Base-by-base conservation (phyloP, 2,888 invertebrate genomes). In the Ennomos quercinarius region DNA sequence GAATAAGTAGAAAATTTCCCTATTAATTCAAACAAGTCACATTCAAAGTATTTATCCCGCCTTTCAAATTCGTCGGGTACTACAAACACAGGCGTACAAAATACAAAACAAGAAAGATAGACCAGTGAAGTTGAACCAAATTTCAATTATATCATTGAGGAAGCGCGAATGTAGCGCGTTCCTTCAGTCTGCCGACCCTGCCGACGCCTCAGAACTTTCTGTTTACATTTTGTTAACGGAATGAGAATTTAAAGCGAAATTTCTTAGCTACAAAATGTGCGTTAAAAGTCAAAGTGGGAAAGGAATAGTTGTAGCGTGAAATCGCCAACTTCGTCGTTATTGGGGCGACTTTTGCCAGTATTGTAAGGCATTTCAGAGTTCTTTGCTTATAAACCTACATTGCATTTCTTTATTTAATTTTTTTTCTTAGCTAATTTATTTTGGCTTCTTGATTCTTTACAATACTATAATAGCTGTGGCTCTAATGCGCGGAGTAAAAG, bases 201-300 rank as follows among this genome's bases (percentile, higher is more conserved):
- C 78, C 76, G 76, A 74, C 71, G 66, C 77, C 65, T 74, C 71
- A 71, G 72, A 80, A 85, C 76, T 84, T 82, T 81, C 81, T 88
- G 86, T 88, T 90, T 88, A 87, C 86, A 87, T 87, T 90, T 86
- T 86, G 86, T 87, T 88, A 86, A 82, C 81, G 80, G 78, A 87
- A 87, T 87, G 87, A 82, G 86, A 87, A 84, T 89, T 89, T 89
- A 83, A 88, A 83, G 82, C 77, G 78, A 82, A 84, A 83, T 85
- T 86, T 86, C 85, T 84, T 83, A 80, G 83, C 79, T 80, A 79
- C 83, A 83, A 87, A 27, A 87, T 83, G 81, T 86, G 81, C 80
- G 81, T 82, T 77, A 77, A 79, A 82, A 84, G 79, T 78, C 78
- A 72, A 65, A 72, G 75, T 72, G 64, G 67, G 71, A 72, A 76